phyloP scores from a whole-genome alignment of 2,797 vertebrate genomes.

The Antrozous pallidus region DNA sequence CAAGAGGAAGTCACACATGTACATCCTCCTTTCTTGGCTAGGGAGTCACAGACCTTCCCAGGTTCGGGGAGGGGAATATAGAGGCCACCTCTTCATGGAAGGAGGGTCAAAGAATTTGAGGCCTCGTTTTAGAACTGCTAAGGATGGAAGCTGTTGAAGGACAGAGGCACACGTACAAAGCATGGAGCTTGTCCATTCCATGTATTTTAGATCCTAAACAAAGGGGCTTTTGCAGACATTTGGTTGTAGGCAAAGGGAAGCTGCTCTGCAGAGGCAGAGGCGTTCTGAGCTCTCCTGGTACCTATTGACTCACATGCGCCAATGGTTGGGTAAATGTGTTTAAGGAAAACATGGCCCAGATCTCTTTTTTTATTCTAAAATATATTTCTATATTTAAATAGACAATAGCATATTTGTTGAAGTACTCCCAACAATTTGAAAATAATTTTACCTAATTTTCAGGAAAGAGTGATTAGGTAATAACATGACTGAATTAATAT shows the following conservation, averaged over 20 bases:
- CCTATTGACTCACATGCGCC: background rate
- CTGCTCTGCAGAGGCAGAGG: background rate
- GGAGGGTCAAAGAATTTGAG: background rate
- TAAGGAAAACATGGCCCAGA: background rate
- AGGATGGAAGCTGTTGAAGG: background rate
- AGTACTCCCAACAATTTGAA: background rate
- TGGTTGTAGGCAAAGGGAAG: background rate
- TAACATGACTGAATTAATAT: background rate
- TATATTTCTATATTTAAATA: background rate
- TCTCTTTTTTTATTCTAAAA: background rate
- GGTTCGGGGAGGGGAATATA: background rate
- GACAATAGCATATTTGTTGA: background rate
- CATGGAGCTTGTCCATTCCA: background rate
- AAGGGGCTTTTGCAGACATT: background rate
- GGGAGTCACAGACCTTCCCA: background rate
- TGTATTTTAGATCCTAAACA: background rate
- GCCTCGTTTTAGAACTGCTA: background rate
- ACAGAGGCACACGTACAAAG: background rate
- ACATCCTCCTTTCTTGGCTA: background rate
- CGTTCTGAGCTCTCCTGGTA: background rate
- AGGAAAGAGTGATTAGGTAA: background rate
- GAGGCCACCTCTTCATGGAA: background rate
- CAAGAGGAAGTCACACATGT: background rate
- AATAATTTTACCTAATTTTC: background rate
- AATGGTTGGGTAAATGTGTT: background rate